Percentiles rank a stretch among this genome's conserved stretches.
Conservation (phyloP, 2,888 invertebrate species). For the Chironomus tentans region DNA sequence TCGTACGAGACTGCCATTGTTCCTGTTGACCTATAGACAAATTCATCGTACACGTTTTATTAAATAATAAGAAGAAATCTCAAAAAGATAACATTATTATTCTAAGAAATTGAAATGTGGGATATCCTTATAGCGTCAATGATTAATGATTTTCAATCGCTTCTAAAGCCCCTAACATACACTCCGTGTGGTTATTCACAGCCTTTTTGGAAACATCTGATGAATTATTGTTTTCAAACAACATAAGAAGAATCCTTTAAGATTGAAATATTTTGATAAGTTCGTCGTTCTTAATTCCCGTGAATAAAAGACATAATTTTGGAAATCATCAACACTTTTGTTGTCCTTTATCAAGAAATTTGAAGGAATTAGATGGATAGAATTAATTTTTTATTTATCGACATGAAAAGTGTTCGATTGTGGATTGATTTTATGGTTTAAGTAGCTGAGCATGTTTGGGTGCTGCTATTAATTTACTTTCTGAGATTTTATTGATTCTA, state of each 20-base stretch:
- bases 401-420: too few relatives aligned
- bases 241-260: background rate
- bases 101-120: constrained; percentile 17
- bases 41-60: constrained; percentile 10
- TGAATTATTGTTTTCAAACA: constrained; percentile 16
- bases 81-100: constrained; percentile 20
- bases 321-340: too few relatives aligned
- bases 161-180: background rate
- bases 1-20: too few relatives aligned
- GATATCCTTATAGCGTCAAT: constrained; percentile 13
- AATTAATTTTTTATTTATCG: too few relatives aligned
- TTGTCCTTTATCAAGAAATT: too few relatives aligned
- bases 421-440: too few relatives aligned
- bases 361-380: too few relatives aligned
- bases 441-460: too few relatives aligned
- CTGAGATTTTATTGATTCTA: too few relatives aligned
- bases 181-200: background rate
- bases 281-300: background rate
- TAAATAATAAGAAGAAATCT: background rate
- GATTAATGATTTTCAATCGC: background rate
- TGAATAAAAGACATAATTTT: background rate
- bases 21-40: background rate
- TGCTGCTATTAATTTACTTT: too few relatives aligned
- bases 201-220: background rate
- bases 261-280: constrained; percentile 12